Evolutionary conservation across 2,797 vertebrate species (phyloP).

Genomic region (Spinus pinus): DNA sequence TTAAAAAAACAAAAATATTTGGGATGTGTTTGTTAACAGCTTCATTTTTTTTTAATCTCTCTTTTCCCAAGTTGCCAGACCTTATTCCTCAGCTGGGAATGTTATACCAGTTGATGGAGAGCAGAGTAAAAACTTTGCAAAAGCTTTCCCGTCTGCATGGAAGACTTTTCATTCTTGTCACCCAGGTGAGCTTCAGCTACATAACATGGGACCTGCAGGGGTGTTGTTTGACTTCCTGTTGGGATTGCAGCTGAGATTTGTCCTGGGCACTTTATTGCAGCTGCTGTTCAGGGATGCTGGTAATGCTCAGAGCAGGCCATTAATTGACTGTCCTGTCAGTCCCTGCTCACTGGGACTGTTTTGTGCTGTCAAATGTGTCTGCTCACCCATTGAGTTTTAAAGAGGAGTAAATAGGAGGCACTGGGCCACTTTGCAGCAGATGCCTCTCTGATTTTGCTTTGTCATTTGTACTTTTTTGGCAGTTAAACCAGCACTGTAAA

Average conservation of each 20-base stretch:
- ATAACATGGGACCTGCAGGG: not conserved
- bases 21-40: not conserved
- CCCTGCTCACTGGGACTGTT: not conserved
- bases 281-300: not conserved
- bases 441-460: not conserved
- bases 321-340: not conserved
- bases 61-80: conserved; percentile 85
- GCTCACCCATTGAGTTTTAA: not conserved
- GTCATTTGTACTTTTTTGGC: not conserved
- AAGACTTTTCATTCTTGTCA: conserved; percentile 91
- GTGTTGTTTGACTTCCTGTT: not conserved
- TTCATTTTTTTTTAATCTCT: not conserved
- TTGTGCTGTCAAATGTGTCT: not conserved
- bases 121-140: conserved; percentile 91
- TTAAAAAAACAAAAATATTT: not conserved
- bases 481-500: not conserved
- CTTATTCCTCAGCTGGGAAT: conserved; percentile 88
- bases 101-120: conserved; percentile 95
- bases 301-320: not conserved
- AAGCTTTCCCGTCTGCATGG: conserved; percentile 92
- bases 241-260: not conserved
- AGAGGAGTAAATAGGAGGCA: not conserved
- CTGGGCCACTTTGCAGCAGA: not conserved
- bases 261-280: not conserved
- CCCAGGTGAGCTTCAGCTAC: conserved; percentile 81